These are phyloP conservation scores for Drosophila funebris DNA, from an alignment of 1,140 invertebrate genomes.

Conservation along the genomic window DNA sequence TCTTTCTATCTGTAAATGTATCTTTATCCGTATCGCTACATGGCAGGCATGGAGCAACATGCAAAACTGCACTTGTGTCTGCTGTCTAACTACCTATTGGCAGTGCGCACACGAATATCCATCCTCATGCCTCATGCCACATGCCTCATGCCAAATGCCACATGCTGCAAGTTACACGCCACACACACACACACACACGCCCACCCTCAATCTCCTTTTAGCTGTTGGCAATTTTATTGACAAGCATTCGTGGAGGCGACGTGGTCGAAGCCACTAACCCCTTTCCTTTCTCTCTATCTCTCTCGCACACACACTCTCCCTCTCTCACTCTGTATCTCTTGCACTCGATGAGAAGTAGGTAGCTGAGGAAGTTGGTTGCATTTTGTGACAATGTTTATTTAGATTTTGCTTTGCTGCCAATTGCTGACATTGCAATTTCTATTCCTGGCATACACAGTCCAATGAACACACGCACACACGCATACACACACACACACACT, in stretches of 20 bases:
- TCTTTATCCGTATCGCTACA: conserved; percentile 57
- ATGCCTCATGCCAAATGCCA: not conserved
- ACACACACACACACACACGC: not conserved
- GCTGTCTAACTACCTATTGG: conserved; percentile 74
- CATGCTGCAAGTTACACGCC: conserved; percentile 1
- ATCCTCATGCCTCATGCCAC: conserved; percentile 11
- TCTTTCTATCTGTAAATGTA: conserved; percentile 55
- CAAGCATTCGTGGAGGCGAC: conserved; percentile 49
- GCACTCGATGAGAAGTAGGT: not conserved
- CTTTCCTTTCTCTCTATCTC: not conserved
- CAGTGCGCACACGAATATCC: conserved; percentile 38
- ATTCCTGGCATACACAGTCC: conserved; percentile 60
- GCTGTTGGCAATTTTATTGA: conserved; percentile 80
- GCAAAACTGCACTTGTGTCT: conserved; percentile 67
- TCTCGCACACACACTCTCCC: not conserved
- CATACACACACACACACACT: conserved; percentile 30
- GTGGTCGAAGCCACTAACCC: conserved; percentile 32
- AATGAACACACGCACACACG: conserved; percentile 44
- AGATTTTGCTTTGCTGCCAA: conserved; percentile 81
- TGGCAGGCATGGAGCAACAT: conserved; percentile 44
- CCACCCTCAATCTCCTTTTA: conserved; percentile 23
- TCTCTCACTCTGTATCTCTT: conserved; percentile 10
- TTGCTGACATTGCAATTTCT: conserved; percentile 82
- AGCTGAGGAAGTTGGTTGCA: conserved; percentile 57
- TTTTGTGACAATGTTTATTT: conserved; percentile 83